phyloP scores from a whole-genome alignment of 2,888 invertebrate genomes.

The Drosophila dives region DNA sequence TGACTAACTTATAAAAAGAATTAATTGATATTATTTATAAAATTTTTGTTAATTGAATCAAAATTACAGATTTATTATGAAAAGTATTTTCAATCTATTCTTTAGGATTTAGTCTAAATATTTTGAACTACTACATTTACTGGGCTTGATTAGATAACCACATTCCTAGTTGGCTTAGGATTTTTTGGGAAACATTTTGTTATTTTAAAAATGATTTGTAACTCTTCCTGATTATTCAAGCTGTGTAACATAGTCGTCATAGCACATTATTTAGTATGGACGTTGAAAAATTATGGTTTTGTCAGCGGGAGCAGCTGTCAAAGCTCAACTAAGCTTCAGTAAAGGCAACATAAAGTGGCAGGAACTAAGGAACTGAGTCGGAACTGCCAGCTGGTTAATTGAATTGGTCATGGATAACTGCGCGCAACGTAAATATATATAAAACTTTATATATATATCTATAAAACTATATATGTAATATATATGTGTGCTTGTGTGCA shows the following conservation, averaged over 20 bases:
- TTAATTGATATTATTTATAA: not conserved
- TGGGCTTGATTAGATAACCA: not conserved
- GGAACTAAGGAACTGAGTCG: constrained; percentile 6
- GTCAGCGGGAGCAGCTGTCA: constrained; percentile 56
- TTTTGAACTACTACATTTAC: not conserved
- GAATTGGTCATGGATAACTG: constrained; percentile 75
- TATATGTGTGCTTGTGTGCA: constrained; percentile 12
- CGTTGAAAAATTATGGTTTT: constrained; percentile 54
- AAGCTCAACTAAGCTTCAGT: constrained; percentile 45
- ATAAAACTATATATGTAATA: not conserved
- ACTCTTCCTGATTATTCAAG: constrained; percentile 4
- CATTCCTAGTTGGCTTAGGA: not conserved
- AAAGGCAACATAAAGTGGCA: constrained; percentile 36
- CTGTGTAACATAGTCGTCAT: constrained; percentile 19
- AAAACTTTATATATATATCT: constrained; percentile 4
- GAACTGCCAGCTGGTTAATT: constrained; percentile 69
- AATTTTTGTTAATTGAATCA: not conserved
- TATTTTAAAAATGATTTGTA: not conserved
- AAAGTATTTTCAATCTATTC: not conserved
- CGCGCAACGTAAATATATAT: constrained; percentile 35
- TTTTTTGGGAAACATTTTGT: not conserved
- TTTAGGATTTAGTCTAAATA: not conserved
- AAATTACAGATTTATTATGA: too few relatives aligned
- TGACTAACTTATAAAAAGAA: not conserved
- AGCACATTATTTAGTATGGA: constrained; percentile 34